These are phyloP conservation scores for Onychorhynchus coronatus DNA, from an alignment of 2,113 vertebrate genomes.

Conservation along the genomic window DNA sequence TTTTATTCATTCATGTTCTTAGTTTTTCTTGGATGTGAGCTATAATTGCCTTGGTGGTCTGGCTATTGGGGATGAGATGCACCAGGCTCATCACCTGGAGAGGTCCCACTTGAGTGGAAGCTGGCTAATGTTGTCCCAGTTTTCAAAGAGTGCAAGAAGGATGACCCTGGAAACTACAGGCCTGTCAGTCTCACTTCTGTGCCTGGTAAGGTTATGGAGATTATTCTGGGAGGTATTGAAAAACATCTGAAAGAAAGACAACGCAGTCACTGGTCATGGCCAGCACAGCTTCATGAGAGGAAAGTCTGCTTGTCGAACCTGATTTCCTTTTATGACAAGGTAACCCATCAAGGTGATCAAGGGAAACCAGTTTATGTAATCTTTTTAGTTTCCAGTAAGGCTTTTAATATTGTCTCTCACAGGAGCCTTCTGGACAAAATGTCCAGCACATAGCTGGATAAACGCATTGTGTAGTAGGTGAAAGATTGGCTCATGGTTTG, in stretches of 20 bases:
- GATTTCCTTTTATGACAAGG: neutral
- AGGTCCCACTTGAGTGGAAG: neutral
- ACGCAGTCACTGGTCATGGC: neutral
- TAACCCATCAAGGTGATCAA: neutral
- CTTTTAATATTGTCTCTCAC: neutral
- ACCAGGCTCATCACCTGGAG: neutral
- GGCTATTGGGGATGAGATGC: neutral
- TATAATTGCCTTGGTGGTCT: neutral
- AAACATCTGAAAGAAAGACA: neutral
- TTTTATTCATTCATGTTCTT: slow-evolving; percentile 17
- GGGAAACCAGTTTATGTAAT: neutral
- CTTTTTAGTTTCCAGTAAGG: neutral
- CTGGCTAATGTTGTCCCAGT: neutral
- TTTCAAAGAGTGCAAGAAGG: neutral
- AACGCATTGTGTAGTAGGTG: neutral
- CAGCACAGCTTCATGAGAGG: neutral
- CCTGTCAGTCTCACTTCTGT: neutral
- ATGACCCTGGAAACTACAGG: neutral
- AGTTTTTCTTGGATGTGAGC: neutral
- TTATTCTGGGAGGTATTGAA: neutral
- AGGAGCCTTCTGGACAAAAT: neutral
- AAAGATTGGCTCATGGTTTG: neutral
- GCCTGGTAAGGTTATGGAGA: neutral
- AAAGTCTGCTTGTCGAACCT: neutral
- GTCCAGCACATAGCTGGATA: neutral